phyloP scores from a whole-genome alignment of 2,888 invertebrate genomes.

The Vannuccia rotundouncinata region DNA sequence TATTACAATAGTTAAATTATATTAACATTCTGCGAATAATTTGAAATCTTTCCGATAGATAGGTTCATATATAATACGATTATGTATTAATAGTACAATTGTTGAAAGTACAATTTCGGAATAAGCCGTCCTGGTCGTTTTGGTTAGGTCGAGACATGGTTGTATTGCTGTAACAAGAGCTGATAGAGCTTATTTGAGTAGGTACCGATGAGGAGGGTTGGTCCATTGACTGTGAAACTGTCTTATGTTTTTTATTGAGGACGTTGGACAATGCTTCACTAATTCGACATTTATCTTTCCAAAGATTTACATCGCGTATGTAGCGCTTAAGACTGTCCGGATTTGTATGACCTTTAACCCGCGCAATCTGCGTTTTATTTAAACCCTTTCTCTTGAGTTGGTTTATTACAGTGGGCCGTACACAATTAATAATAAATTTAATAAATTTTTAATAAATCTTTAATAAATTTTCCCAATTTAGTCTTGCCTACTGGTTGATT shows the following conservation, averaged over 20 bases:
- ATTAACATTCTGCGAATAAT: neutral
- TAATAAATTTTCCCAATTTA: constrained; percentile 14
- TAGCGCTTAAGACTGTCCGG: neutral
- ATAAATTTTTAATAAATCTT: neutral
- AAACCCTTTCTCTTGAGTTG: constrained; percentile 22
- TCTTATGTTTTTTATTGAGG: neutral
- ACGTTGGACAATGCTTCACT: neutral
- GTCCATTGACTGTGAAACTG: too few species aligned
- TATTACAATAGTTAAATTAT: neutral
- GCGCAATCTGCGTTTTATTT: constrained; percentile 6
- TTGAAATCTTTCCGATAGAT: neutral
- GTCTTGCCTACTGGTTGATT: constrained; percentile 19
- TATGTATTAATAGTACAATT: neutral
- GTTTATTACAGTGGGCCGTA: too few species aligned
- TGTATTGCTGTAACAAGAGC: too few species aligned
- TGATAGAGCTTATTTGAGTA: neutral
- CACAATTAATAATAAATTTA: too few species aligned
- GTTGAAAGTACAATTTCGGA: neutral
- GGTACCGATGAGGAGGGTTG: neutral
- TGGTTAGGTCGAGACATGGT: neutral
- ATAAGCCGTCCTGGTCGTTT: neutral
- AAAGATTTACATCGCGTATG: neutral
- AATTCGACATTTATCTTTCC: neutral
- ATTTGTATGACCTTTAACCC: neutral
- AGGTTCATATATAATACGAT: neutral